Evolutionary conservation across 2,888 invertebrate genomes (phyloP).

Genomic region (Trypoxylon attenuatum): DNA sequence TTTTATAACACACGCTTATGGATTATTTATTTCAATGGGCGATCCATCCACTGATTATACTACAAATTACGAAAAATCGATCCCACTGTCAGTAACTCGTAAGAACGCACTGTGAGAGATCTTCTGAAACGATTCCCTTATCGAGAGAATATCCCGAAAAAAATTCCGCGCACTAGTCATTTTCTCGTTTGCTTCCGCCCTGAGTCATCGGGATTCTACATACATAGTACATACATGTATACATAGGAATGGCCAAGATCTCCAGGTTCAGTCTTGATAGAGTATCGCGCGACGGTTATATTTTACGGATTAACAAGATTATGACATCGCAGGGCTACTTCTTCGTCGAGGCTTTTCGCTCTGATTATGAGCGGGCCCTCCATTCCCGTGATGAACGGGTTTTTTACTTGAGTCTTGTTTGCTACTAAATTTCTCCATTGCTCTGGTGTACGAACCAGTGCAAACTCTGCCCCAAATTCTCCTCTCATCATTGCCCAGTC

Average conservation of each 20-base stretch:
- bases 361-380: conserved; percentile 32
- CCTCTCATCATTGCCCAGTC: conserved; percentile 59
- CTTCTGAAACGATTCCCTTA: conserved; percentile 17
- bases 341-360: conserved; percentile 69
- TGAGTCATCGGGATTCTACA: conserved; percentile 19
- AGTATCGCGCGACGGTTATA: conserved; percentile 3
- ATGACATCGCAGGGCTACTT: conserved; percentile 70
- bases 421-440: conserved; percentile 74
- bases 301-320: conserved; percentile 57
- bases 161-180: conserved; percentile 2
- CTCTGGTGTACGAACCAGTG: conserved; percentile 74
- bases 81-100: no score
- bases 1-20: conserved; percentile 26
- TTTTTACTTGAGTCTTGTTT: conserved; percentile 50
- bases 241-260: conserved; percentile 7
- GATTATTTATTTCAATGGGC: conserved; percentile 13
- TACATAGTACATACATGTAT: no score
- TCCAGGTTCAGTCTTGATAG: conserved; percentile 35
- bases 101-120: no score
- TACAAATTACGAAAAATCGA: conserved; percentile 1
- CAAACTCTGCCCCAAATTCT: conserved; percentile 73
- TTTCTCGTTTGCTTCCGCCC: conserved; percentile 17
- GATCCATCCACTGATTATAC: conserved; percentile 7
- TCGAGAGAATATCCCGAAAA: no score
- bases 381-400: conserved; percentile 23